Conservation (phyloP, 2,113 vertebrate species). For the Colinus virginianus region DNA sequence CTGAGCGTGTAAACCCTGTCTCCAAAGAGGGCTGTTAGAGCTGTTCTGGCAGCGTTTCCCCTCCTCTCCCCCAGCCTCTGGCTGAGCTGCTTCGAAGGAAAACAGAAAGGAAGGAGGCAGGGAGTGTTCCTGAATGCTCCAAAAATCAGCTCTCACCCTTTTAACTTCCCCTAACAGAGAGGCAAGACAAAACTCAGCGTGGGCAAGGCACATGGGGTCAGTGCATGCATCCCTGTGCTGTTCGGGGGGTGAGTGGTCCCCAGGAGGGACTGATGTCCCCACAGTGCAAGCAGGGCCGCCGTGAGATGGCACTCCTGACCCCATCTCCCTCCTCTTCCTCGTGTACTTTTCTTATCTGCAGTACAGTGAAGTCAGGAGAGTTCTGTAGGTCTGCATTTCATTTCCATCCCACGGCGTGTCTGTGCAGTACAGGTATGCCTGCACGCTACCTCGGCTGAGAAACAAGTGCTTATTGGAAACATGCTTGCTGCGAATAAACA, state of each 20-base stretch:
- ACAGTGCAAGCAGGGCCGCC: accelerated
- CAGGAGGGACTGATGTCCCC: accelerated
- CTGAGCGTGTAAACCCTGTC: slow-evolving; percentile 79
- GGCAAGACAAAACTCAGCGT: neutral
- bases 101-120: slow-evolving; percentile 26
- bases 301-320: accelerated
- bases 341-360: accelerated
- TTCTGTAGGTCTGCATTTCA: neutral
- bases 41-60: slow-evolving; percentile 70
- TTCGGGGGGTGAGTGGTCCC: accelerated
- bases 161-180: neutral
- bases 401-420: neutral
- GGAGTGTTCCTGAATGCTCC: neutral
- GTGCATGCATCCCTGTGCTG: accelerated
- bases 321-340: neutral
- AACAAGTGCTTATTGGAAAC: neutral
- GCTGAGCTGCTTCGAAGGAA: slow-evolving; percentile 63
- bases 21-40: slow-evolving; percentile 76
- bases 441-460: neutral
- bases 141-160: slow-evolving; percentile 24
- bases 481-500: neutral
- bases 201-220: accelerated
- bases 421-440: neutral
- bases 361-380: too few species aligned
- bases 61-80: slow-evolving; percentile 33